Base-by-base conservation (phyloP, 1,140 invertebrate species). In the Ptiloglossa arizonensis region DNA sequence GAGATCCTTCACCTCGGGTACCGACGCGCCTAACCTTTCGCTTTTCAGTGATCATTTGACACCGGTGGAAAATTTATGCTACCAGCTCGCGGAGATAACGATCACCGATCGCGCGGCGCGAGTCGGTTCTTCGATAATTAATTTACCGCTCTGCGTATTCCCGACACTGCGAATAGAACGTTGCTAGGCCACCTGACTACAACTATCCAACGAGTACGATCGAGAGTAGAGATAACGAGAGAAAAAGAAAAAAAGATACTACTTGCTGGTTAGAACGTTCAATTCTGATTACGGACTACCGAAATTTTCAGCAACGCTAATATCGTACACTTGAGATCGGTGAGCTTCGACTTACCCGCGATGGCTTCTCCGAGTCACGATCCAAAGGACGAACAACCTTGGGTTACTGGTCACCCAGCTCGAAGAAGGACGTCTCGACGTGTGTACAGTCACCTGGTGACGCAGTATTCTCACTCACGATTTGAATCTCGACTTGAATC, bases 1-100 rank as follows among this genome's bases (percentile, higher is more conserved):
- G 60, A 83, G 82, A 84, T 76, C 62, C 76, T 81, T 83, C 78
- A 68, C 68, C 76, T 79, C 50, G 32, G 35, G 60, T 52, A n/a
- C 70, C 17, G 41, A 69, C 63, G 22, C 46, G 29, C 24, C 35
- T 68, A 35, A 59, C 41, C 41, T 48, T 32, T 5, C 38, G 32
- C n/a, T 69, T 76, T 70, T 29, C 57, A n/a, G 19, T 32, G 46
- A n/a, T 17, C n/a, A n/a, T 63, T 68, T 44, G 35, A 48, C 57
- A 44, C n/a, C n/a, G 35, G 35, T 11, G 2, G 57, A 24, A 38
- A 77, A 71, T 70, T 63, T 63, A 77, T 70, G 57, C 68, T 27
- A 48, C 46, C 56, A 41, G 11, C 24, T 54, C n/a, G 44, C 2
- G 32, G 44, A 35, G 48, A 74, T 74, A 29, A 59, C 46, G 41